phyloP scores from a whole-genome alignment of 1,140 invertebrate genomes.

The Pemphigus obesinymphae region DNA sequence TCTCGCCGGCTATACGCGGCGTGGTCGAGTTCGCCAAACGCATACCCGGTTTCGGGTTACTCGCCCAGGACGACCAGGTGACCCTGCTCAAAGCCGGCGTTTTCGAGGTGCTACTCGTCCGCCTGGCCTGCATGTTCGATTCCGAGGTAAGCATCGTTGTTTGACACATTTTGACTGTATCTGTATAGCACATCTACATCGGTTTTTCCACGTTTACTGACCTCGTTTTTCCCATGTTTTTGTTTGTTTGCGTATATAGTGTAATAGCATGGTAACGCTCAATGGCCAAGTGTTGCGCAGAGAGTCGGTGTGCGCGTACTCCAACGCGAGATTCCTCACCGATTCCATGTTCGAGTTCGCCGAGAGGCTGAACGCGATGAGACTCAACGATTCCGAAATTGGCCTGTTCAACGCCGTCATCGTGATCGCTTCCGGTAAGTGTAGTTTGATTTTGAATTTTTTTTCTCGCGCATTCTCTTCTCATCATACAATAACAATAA shows the following conservation, averaged over 20 bases:
- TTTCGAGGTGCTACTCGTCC: constrained; percentile 87
- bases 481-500: too few species aligned
- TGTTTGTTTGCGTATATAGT: constrained; percentile 51
- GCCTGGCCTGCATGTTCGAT: constrained; percentile 91
- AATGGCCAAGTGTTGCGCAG: constrained; percentile 86
- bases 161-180: neutral
- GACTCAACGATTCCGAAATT: constrained; percentile 85
- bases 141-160: constrained; percentile 54
- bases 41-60: constrained; percentile 89
- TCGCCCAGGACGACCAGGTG: constrained; percentile 95
- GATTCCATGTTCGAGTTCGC: constrained; percentile 97
- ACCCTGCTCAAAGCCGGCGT: constrained; percentile 92
- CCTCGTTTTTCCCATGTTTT: constrained; percentile 6
- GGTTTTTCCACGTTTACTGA: constrained; percentile 21
- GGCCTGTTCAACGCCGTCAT: constrained; percentile 93
- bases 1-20: constrained; percentile 91
- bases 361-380: constrained; percentile 83
- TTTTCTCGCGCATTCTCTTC: neutral
- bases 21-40: constrained; percentile 97
- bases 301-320: constrained; percentile 82
- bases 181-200: neutral
- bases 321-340: constrained; percentile 88
- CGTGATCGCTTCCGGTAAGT: constrained; percentile 78
- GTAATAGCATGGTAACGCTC: constrained; percentile 85
- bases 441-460: neutral